These are phyloP conservation scores for Octodonta nipae DNA, from an alignment of 2,888 invertebrate species.

Conservation along the genomic window DNA sequence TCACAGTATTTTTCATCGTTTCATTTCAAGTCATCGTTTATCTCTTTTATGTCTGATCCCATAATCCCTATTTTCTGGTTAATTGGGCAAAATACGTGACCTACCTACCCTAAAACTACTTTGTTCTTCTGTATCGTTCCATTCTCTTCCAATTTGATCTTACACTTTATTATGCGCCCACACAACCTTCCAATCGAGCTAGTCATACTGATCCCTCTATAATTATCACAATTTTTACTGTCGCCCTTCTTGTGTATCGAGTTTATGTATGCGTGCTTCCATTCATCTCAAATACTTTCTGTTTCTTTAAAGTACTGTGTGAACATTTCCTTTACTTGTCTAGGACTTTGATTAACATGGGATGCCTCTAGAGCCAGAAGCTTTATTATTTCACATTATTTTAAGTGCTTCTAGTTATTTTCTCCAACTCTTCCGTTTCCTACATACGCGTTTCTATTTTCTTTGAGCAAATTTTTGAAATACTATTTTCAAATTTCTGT, in stretches of 20 bases:
- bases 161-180: too few relatives aligned
- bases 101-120: too few relatives aligned
- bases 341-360: background rate
- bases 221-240: conserved; percentile 3
- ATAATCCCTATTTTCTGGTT: too few relatives aligned
- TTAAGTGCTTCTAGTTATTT: background rate
- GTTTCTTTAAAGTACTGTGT: background rate
- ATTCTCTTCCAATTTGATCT: too few relatives aligned
- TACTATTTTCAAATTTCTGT: too few relatives aligned
- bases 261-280: conserved; percentile 1
- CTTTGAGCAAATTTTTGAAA: conserved; percentile 1
- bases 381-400: conserved; percentile 1
- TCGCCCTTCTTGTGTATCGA: conserved; percentile 3
- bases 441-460: background rate
- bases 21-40: too few relatives aligned
- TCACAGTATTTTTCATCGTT: too few relatives aligned
- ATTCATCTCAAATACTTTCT: background rate
- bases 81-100: too few relatives aligned
- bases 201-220: conserved; percentile 3
- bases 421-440: background rate
- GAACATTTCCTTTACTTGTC: background rate
- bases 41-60: too few relatives aligned
- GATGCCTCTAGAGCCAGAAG: conserved; percentile 1
- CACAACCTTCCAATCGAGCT: conserved; percentile 2
- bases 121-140: too few relatives aligned